These are phyloP conservation scores for Atlantisia rogersi DNA, from an alignment of 2,113 vertebrate genomes.

Conservation along the genomic window DNA sequence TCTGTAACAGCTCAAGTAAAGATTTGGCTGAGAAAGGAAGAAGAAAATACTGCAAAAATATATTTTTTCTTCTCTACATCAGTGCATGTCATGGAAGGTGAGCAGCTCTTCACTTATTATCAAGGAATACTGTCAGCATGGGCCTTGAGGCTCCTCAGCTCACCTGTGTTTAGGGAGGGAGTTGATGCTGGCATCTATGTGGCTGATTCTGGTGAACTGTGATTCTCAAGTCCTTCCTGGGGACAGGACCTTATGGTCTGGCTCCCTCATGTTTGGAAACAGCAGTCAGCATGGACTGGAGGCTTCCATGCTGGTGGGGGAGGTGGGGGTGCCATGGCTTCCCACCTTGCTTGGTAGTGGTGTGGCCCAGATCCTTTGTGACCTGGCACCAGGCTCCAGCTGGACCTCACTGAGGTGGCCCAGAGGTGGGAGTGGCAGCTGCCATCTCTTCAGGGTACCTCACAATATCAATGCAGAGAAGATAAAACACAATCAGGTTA, in stretches of 20 bases:
- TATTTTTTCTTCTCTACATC: neutral
- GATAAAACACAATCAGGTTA: rapidly evolving
- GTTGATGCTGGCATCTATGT: neutral
- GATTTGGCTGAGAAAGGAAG: neutral
- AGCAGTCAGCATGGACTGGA: rapidly evolving
- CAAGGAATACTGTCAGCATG: neutral
- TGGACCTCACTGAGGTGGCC: neutral
- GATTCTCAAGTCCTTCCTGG: neutral
- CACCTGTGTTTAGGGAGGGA: neutral
- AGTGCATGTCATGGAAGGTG: neutral
- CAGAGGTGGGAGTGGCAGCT: neutral
- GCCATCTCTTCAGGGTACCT: neutral
- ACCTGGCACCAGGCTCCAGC: neutral
- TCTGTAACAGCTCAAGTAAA: neutral
- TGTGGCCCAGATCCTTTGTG: neutral
- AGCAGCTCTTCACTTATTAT: neutral
- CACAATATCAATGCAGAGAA: neutral
- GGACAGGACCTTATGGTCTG: neutral
- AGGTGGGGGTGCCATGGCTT: neutral
- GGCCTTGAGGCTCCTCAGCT: neutral
- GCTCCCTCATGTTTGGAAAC: neutral
- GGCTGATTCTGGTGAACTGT: neutral
- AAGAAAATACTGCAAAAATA: neutral
- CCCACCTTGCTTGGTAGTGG: rapidly evolving
- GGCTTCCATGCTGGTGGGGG: neutral